Conservation (phyloP, 2,888 invertebrate species). For the Xanthia icteritia region DNA sequence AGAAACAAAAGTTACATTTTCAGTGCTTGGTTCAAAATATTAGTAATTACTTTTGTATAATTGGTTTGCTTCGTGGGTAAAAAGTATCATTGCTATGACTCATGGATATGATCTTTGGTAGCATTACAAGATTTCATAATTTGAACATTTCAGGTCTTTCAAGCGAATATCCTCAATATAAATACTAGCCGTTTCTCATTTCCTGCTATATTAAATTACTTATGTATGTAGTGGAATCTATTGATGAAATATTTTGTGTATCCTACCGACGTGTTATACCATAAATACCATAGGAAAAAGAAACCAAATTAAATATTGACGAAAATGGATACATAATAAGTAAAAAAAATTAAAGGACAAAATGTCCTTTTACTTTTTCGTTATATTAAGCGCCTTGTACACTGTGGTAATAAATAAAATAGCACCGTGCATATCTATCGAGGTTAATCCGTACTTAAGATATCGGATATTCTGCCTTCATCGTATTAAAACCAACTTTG, state of each 20-base stretch:
- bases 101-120: background rate
- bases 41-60: background rate
- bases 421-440: background rate
- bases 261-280: background rate
- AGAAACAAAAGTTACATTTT: background rate
- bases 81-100: too few species aligned
- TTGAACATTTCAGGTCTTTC: background rate
- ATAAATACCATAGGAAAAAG: background rate
- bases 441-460: background rate
- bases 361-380: background rate
- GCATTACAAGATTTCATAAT: conserved; percentile 2
- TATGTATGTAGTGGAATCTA: background rate
- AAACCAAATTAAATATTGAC: background rate
- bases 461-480: background rate
- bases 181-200: background rate
- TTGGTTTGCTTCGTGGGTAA: background rate
- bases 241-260: background rate
- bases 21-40: background rate
- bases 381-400: background rate
- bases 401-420: background rate
- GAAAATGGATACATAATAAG: background rate
- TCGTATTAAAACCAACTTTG: too few species aligned
- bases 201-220: background rate
- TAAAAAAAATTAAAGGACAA: too few species aligned
- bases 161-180: conserved; percentile 29